phyloP scores from a whole-genome alignment of 2,888 invertebrate genomes.

The Sphaerophoria rueppellii region DNA sequence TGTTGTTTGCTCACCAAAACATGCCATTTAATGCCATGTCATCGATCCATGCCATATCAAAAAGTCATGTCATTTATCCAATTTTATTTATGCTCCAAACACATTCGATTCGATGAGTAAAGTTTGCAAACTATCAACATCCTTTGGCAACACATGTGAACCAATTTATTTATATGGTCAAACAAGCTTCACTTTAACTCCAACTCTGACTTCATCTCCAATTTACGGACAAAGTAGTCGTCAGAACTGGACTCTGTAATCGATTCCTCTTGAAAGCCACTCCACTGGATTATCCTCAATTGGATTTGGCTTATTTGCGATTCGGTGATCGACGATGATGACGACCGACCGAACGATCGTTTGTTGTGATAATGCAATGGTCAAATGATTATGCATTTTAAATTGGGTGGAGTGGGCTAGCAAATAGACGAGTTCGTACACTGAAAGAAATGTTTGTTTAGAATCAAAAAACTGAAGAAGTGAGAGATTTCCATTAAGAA shows the following conservation, averaged over 20 bases:
- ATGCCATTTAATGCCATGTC: constrained; percentile 15
- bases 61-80: constrained; percentile 42
- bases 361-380: constrained; percentile 44
- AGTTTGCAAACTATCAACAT: not conserved
- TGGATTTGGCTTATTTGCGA: constrained; percentile 57
- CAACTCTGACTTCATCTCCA: not conserved
- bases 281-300: constrained; percentile 69
- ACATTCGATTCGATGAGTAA: constrained; percentile 1
- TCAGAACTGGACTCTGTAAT: not conserved
- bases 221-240: constrained; percentile 32
- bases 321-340: constrained; percentile 35
- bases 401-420: constrained; percentile 49
- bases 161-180: constrained; percentile 30
- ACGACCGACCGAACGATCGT: constrained; percentile 29
- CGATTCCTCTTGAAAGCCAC: constrained; percentile 47
- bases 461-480: too few relatives aligned
- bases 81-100: constrained; percentile 36
- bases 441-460: not conserved
- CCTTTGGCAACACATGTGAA: not conserved
- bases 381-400: constrained; percentile 62
- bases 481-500: too few relatives aligned
- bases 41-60: constrained; percentile 29
- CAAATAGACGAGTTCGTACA: not conserved
- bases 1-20: constrained; percentile 15
- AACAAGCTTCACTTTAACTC: constrained; percentile 1